These are phyloP conservation scores for Ceryle rudis DNA, from an alignment of 2,797 vertebrate genomes.

Conservation along the genomic window DNA sequence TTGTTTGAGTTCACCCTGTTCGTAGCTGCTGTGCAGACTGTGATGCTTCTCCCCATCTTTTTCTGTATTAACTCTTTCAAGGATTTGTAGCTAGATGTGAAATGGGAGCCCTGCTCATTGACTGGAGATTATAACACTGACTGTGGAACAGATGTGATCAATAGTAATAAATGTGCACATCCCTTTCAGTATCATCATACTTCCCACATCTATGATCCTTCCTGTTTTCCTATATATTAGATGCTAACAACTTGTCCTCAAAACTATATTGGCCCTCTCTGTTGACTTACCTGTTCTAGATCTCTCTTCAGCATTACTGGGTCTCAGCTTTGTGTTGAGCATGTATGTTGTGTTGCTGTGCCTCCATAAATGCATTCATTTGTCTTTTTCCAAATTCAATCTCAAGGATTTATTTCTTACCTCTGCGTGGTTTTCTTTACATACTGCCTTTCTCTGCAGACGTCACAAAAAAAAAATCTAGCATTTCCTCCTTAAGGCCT, in stretches of 20 bases:
- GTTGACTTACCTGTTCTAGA: background rate
- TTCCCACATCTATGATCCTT: conserved; percentile 10
- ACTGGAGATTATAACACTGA: background rate
- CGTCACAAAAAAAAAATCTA: background rate
- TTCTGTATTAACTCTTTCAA: background rate
- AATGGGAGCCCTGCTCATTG: background rate
- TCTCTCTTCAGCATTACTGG: background rate
- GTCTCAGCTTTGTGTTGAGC: background rate
- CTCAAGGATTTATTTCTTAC: conserved; percentile 17
- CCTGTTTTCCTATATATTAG: background rate
- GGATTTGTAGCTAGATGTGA: background rate
- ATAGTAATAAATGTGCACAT: conserved; percentile 28
- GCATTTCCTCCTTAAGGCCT: background rate
- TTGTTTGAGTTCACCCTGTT: background rate
- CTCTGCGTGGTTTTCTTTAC: background rate
- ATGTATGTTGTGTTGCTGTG: background rate
- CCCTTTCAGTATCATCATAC: conserved; percentile 18
- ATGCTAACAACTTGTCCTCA: background rate
- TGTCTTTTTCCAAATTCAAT: conserved; percentile 13
- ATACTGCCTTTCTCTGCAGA: background rate
- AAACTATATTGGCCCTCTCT: background rate
- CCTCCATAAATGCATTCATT: conserved; percentile 31
- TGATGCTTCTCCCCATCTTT: background rate
- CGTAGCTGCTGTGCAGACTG: background rate
- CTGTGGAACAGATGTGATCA: background rate